Conservation (phyloP, 2,888 invertebrate genomes). For the Polydrusus pterygomalis region DNA sequence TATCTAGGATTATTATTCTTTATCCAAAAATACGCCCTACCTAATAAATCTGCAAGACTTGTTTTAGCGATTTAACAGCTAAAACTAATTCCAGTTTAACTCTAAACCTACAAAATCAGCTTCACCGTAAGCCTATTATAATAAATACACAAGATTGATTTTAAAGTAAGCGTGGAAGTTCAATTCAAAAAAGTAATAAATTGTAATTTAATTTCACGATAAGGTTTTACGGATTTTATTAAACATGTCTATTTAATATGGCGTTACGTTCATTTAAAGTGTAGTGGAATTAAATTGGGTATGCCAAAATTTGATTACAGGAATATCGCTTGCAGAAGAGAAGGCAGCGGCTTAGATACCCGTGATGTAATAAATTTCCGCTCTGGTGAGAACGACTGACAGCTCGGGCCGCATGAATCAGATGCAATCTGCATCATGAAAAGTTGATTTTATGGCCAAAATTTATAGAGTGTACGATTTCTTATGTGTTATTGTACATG, state of each 20-base stretch:
- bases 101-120: no score
- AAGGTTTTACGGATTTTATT: neutral
- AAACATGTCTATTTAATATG: neutral
- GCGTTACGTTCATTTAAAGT: slow-evolving; percentile 16
- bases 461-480: slow-evolving; percentile 8
- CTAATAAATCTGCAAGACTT: no score
- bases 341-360: slow-evolving; percentile 43
- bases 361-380: slow-evolving; percentile 52
- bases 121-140: no score
- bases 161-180: no score
- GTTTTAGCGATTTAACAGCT: no score
- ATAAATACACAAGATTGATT: no score
- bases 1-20: no score
- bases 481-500: neutral
- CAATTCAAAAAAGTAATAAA: no score
- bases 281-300: slow-evolving; percentile 40
- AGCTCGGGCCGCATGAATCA: slow-evolving; percentile 38
- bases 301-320: slow-evolving; percentile 49
- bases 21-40: no score
- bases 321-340: slow-evolving; percentile 47
- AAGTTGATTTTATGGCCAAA: slow-evolving; percentile 48
- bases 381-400: slow-evolving; percentile 51
- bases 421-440: slow-evolving; percentile 51
- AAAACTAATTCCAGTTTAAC: no score
- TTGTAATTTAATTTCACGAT: no score